These are phyloP conservation scores for Eulemur albifrons DNA, from an alignment of 2,797 vertebrate species.

Conservation along the genomic window DNA sequence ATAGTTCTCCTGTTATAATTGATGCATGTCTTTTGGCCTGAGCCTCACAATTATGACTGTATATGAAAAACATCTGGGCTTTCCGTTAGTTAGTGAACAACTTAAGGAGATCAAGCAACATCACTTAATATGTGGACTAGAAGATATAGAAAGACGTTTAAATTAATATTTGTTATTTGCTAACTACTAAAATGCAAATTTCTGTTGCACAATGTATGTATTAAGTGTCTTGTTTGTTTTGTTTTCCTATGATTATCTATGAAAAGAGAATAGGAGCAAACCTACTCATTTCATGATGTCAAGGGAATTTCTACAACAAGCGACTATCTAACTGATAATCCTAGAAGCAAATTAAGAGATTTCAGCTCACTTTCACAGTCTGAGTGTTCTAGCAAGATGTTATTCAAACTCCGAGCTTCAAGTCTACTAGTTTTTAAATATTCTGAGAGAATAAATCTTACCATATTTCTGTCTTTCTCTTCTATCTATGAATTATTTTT, in stretches of 20 bases:
- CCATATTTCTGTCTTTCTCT: not conserved
- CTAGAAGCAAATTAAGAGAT: not conserved
- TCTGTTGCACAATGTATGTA: not conserved
- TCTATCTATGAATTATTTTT: not conserved
- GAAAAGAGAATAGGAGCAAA: not conserved
- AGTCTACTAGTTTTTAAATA: not conserved
- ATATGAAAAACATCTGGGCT: not conserved
- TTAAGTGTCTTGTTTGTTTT: not conserved
- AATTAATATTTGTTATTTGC: not conserved
- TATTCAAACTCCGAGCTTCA: not conserved
- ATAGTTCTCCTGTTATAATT: not conserved
- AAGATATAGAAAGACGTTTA: not conserved
- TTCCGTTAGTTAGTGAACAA: not conserved
- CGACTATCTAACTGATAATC: not conserved
- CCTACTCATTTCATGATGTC: not conserved
- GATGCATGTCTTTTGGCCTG: not conserved
- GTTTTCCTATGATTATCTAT: not conserved
- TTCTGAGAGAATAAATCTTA: not conserved
- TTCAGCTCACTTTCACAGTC: fast-evolving
- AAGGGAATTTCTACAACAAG: not conserved
- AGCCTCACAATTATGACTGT: not conserved
- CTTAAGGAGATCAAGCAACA: not conserved
- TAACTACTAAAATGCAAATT: not conserved
- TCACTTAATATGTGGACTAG: not conserved
- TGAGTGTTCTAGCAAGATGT: not conserved